Evolutionary conservation across 2,797 vertebrate genomes (phyloP).

Genomic region (Lycodopsis pacificus): DNA sequence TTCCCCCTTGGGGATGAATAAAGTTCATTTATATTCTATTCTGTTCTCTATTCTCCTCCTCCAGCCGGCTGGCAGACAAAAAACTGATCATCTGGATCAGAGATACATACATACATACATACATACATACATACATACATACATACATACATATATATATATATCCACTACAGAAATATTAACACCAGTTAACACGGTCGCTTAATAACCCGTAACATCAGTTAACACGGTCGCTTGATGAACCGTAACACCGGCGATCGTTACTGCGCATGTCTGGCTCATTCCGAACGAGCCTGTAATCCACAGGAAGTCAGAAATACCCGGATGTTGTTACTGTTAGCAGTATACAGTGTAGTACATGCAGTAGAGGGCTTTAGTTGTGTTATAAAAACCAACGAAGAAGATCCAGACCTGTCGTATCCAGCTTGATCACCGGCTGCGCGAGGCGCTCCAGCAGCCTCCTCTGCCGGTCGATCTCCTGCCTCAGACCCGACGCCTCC

Average conservation of each 20-base stretch:
- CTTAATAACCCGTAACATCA: too few relatives aligned
- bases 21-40: too few relatives aligned
- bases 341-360: neutral
- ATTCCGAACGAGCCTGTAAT: neutral
- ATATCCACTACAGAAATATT: too few relatives aligned
- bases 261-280: too few relatives aligned
- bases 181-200: too few relatives aligned
- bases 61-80: neutral
- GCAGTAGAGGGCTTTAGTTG: too few relatives aligned
- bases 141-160: too few relatives aligned
- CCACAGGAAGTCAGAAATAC: neutral
- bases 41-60: neutral
- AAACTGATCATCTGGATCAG: neutral
- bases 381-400: too few relatives aligned
- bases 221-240: too few relatives aligned
- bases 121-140: too few relatives aligned
- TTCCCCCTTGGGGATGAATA: too few relatives aligned
- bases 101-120: neutral
- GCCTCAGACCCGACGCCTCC: conserved; percentile 22
- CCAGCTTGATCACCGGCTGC: conserved; percentile 27
- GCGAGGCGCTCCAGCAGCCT: conserved; percentile 43
- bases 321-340: neutral
- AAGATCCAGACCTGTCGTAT: neutral
- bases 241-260: too few relatives aligned
- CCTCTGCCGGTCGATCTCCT: conserved; percentile 38